These are phyloP conservation scores for Homarus americanus DNA, from an alignment of 1,140 invertebrate genomes.

Conservation along the genomic window DNA sequence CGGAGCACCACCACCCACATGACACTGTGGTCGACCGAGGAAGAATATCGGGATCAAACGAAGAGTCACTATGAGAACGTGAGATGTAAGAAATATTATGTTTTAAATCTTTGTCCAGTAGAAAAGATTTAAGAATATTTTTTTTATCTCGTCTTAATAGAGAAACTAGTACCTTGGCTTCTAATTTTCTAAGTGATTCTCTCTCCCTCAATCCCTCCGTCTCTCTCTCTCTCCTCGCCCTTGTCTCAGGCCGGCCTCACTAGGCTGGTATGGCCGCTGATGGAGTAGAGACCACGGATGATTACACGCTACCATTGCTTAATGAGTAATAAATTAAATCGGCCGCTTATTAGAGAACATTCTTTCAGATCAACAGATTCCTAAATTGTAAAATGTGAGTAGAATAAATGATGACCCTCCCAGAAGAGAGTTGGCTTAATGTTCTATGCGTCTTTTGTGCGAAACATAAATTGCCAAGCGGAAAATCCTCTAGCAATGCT, in stretches of 20 bases:
- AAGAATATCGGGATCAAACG: no score
- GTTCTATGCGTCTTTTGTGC: background rate
- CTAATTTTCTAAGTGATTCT: no score
- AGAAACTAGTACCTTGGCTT: no score
- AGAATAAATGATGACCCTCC: background rate
- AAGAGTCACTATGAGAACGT: no score
- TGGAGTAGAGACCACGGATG: background rate
- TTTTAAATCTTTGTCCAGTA: no score
- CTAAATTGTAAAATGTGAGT: slow-evolving; percentile 5
- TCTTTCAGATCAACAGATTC: slow-evolving; percentile 21
- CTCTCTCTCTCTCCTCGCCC: background rate
- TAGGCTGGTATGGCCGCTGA: no score
- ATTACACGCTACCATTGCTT: slow-evolving; percentile 26
- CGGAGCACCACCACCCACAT: no score
- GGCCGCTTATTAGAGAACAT: slow-evolving; percentile 27
- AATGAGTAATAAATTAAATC: slow-evolving; percentile 30
- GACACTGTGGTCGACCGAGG: no score
- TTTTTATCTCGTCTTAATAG: no score
- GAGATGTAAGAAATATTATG: no score
- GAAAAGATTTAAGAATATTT: no score
- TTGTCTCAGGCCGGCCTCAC: background rate
- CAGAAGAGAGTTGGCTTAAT: background rate
- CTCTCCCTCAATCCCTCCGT: no score
- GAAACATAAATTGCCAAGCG: background rate
- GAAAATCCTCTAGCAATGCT: background rate